Evolutionary conservation across 1,140 invertebrate genomes (phyloP).

Genomic region (Eurytemora carolleeae): DNA sequence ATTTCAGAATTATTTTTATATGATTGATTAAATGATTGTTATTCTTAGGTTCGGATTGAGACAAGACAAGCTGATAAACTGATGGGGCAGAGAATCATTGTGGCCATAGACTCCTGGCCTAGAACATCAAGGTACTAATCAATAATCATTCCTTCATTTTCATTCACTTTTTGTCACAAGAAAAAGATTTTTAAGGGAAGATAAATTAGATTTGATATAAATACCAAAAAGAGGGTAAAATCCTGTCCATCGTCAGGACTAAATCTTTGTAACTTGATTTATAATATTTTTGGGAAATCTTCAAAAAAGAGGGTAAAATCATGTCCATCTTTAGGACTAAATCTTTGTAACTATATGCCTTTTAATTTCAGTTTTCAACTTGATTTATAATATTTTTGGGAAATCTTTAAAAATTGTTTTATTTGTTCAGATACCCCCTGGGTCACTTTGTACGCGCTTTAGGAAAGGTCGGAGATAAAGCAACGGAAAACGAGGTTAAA

Average conservation of each 20-base stretch:
- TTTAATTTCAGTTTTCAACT: no score
- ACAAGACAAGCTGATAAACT: slow-evolving; percentile 63
- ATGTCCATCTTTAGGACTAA: no score
- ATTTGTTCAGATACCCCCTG: slow-evolving; percentile 23
- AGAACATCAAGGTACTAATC: slow-evolving; percentile 52
- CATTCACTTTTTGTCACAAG: neutral
- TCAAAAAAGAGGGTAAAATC: no score
- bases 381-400: no score
- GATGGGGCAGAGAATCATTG: slow-evolving; percentile 64
- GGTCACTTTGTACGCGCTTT: slow-evolving; percentile 74
- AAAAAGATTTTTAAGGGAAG: neutral
- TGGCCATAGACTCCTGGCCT: slow-evolving; percentile 81
- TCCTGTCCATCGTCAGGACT: no score
- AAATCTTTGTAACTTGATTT: no score
- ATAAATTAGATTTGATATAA: neutral
- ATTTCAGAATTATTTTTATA: no score
- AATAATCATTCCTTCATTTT: slow-evolving; percentile 22
- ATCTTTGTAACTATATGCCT: no score
- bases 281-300: no score
- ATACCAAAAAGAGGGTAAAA: neutral
- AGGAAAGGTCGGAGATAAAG: slow-evolving; percentile 59
- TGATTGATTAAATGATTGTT: no score
- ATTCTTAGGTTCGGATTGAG: slow-evolving; percentile 76
- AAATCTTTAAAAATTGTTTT: slow-evolving; percentile 10
- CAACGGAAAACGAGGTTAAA: slow-evolving; percentile 80